A percentile compares a stretch with the other conserved stretches of the same genome.
phyloP scores from a whole-genome alignment of 2,113 vertebrate genomes.

The Odocoileus hemionus region DNA sequence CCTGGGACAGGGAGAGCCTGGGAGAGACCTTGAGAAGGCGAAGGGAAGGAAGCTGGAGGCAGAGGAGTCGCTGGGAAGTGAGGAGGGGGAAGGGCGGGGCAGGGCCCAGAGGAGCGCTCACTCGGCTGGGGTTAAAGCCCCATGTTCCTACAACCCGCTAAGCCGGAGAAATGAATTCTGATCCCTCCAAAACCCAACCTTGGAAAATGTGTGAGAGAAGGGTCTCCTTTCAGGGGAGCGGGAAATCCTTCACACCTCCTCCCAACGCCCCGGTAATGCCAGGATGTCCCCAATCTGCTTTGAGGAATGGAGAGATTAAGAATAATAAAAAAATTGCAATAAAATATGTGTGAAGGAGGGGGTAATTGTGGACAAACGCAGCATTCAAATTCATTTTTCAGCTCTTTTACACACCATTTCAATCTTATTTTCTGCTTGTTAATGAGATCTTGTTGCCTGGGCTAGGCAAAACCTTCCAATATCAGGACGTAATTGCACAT shows the following conservation, averaged over 20 bases:
- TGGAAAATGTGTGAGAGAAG: constrained; percentile 73
- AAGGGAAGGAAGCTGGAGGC: background rate
- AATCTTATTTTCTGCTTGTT: constrained; percentile 99
- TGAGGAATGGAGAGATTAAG: constrained; percentile 96
- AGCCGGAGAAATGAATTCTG: constrained; percentile 82
- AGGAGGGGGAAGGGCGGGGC: background rate
- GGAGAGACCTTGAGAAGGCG: background rate
- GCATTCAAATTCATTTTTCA: constrained; percentile 99
- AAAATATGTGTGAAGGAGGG: constrained; percentile 99
- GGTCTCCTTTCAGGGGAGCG: constrained; percentile 82
- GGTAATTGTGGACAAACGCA: constrained; percentile 99
- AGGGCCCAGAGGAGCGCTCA: background rate
- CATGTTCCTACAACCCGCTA: constrained; percentile 75
- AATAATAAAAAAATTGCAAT: constrained; percentile 94
- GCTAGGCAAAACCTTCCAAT: constrained; percentile 97
- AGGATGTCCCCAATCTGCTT: constrained; percentile 99
- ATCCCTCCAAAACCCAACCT: constrained; percentile 80
- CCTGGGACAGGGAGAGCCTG: background rate
- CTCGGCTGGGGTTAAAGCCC: constrained; percentile 45
- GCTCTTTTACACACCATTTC: constrained; percentile 99
- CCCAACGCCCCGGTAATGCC: constrained; percentile 89
- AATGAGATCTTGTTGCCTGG: constrained; percentile 99
- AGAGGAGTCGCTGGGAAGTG: background rate
- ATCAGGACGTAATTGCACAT: constrained; percentile 99
- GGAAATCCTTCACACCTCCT: constrained; percentile 96